Conservation (phyloP, 1,140 invertebrate genomes). For the Calliopsis andreniformis region DNA sequence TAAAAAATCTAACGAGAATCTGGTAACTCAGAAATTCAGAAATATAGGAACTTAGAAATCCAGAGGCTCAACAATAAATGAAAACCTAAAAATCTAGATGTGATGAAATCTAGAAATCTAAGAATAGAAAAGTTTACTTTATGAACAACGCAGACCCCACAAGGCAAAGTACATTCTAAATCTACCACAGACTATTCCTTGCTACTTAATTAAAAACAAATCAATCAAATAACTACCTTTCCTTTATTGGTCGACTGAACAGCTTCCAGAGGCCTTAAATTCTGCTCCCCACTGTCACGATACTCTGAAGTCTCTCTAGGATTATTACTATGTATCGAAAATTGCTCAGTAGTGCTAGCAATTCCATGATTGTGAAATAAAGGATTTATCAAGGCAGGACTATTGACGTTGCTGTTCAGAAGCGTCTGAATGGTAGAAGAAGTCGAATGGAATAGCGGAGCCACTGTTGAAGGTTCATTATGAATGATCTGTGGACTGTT, state of each 20-base stretch:
- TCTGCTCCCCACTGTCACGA: conserved; percentile 61
- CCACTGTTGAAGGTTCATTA: conserved; percentile 74
- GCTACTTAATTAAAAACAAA: not conserved
- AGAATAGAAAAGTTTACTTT: no score
- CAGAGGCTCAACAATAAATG: no score
- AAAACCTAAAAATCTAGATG: conserved; percentile 3
- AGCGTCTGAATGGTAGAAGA: conserved; percentile 77
- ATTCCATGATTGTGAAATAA: conserved; percentile 77
- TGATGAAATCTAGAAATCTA: no score
- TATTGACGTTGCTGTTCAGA: conserved; percentile 72
- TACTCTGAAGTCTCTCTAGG: conserved; percentile 75
- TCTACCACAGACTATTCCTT: no score
- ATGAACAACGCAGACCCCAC: no score
- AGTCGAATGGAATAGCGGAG: conserved; percentile 73
- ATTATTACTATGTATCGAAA: conserved; percentile 73
- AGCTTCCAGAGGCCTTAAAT: conserved; percentile 70
- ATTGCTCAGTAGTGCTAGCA: conserved; percentile 75
- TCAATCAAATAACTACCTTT: conserved; percentile 66
- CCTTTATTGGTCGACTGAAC: conserved; percentile 76
- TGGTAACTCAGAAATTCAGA: no score
- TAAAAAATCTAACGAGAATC: no score
- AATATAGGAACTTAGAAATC: no score
- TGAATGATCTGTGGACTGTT: conserved; percentile 72
- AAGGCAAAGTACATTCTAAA: no score
- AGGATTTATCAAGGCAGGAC: conserved; percentile 74